Percentiles rank a stretch among this genome's conserved stretches.
Evolutionary conservation across 2,888 invertebrate species (phyloP).

Genomic region (Ectemnius cavifrons): DNA sequence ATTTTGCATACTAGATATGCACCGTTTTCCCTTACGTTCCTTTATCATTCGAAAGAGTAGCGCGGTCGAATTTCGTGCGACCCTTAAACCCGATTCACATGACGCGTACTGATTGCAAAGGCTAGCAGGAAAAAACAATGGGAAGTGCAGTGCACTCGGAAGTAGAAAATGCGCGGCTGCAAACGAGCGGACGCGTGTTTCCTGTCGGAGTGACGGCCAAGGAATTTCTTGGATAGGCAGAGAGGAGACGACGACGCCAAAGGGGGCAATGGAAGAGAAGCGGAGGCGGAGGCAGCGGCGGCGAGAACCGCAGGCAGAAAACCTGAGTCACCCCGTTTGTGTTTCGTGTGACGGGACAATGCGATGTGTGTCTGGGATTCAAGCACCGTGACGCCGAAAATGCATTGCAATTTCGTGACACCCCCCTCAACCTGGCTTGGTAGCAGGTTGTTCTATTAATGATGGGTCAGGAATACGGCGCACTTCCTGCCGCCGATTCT

Average conservation of each 20-base stretch:
- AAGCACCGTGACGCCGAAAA: constrained; percentile 4
- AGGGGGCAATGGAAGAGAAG: too few relatives aligned
- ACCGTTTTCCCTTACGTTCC: too few relatives aligned
- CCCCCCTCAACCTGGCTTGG: neutral
- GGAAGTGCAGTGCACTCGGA: constrained; percentile 16
- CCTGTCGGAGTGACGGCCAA: constrained; percentile 42
- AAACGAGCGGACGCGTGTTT: constrained; percentile 51
- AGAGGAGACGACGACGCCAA: too few relatives aligned
- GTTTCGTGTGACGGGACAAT: neutral
- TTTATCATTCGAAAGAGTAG: too few relatives aligned
- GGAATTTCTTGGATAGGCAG: too few relatives aligned
- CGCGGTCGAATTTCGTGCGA: too few relatives aligned
- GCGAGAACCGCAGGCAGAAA: too few relatives aligned
- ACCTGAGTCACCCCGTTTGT: too few relatives aligned
- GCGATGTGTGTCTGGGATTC: neutral
- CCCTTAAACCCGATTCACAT: too few relatives aligned
- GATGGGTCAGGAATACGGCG: constrained; percentile 12
- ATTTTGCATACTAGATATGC: too few relatives aligned
- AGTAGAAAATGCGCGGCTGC: constrained; percentile 34
- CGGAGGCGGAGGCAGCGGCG: too few relatives aligned
- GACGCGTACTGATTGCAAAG: neutral
- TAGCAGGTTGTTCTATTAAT: constrained; percentile 28
- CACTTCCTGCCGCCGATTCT: constrained; percentile 33
- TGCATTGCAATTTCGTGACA: constrained; percentile 2
- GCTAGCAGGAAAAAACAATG: neutral